Evolutionary conservation across 2,888 invertebrate species (phyloP).

Genomic region (Cetonia aurata): DNA sequence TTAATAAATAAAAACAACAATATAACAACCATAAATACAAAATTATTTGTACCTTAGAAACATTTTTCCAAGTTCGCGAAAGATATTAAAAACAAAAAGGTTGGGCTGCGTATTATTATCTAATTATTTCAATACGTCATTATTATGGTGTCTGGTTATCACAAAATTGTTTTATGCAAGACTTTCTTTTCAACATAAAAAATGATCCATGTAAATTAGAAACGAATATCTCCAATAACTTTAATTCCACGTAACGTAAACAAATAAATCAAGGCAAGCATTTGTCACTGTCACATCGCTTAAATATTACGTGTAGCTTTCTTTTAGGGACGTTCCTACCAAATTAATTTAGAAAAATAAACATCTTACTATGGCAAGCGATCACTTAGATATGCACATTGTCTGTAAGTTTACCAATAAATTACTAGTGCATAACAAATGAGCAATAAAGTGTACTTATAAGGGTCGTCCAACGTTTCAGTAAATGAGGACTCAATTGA

Average conservation of each 20-base stretch:
- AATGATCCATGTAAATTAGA: no score
- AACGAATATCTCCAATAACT: background rate
- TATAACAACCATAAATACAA: no score
- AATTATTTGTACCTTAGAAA: no score
- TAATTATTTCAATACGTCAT: no score
- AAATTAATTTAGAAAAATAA: constrained; percentile 20
- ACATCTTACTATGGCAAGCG: constrained; percentile 12
- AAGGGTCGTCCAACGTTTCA: constrained; percentile 5
- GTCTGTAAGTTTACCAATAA: constrained; percentile 30
- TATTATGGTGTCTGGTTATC: no score
- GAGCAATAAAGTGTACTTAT: background rate
- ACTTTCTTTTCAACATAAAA: no score
- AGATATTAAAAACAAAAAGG: no score
- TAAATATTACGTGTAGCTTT: background rate
- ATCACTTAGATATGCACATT: constrained; percentile 35
- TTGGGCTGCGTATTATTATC: no score
- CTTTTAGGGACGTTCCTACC: constrained; percentile 24
- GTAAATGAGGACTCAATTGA: constrained; percentile 40
- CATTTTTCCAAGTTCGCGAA: no score
- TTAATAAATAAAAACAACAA: no score
- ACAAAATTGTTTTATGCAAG: no score
- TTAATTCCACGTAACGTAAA: background rate
- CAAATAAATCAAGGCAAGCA: background rate
- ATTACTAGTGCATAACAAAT: background rate
- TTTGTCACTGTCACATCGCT: constrained; percentile 28